A percentile compares a stretch with the other conserved stretches of the same genome.
phyloP scores from a whole-genome alignment of 1,140 invertebrate genomes.

The Phymorhynchus buccinoides region DNA sequence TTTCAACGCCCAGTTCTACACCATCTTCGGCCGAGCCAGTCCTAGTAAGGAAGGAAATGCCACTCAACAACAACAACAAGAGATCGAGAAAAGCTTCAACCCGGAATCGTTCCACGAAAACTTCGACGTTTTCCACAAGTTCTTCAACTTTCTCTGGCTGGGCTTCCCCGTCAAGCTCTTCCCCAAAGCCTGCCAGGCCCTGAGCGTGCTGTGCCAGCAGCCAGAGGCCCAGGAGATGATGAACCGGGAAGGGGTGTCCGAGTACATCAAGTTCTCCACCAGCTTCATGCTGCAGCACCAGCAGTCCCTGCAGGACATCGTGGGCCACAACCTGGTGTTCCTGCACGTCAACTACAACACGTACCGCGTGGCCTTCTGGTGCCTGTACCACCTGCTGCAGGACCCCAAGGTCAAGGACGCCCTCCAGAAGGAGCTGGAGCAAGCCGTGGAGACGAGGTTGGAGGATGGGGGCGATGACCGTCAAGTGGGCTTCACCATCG shows the following conservation, averaged over 20 bases:
- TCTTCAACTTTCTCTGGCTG: constrained; percentile 73
- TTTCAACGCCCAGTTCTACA: constrained; percentile 71
- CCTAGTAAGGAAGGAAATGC: constrained; percentile 31
- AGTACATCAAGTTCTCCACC: constrained; percentile 70
- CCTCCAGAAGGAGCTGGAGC: constrained; percentile 58
- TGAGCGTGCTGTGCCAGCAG: constrained; percentile 62
- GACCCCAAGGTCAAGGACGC: constrained; percentile 57
- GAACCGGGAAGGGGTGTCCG: constrained; percentile 62
- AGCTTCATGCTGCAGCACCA: constrained; percentile 65
- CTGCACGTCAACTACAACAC: constrained; percentile 74
- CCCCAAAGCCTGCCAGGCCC: constrained; percentile 66
- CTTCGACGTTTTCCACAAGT: constrained; percentile 72
- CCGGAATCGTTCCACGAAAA: constrained; percentile 65
- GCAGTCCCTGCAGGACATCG: constrained; percentile 69
- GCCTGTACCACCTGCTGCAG: constrained; percentile 65
- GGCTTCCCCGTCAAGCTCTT: constrained; percentile 69
- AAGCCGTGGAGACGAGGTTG: constrained; percentile 51
- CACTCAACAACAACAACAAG: background rate
- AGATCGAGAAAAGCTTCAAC: constrained; percentile 56
- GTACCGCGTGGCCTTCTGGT: constrained; percentile 70
- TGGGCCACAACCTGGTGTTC: constrained; percentile 73
- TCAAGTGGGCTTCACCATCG: constrained; percentile 55
- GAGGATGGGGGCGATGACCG: constrained; percentile 39
- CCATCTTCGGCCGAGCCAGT: constrained; percentile 68
- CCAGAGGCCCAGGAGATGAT: constrained; percentile 65